Percentiles rank a stretch among this genome's conserved stretches.
phyloP scores from a whole-genome alignment of 2,797 vertebrate genomes.

The Sitta carolinensis region DNA sequence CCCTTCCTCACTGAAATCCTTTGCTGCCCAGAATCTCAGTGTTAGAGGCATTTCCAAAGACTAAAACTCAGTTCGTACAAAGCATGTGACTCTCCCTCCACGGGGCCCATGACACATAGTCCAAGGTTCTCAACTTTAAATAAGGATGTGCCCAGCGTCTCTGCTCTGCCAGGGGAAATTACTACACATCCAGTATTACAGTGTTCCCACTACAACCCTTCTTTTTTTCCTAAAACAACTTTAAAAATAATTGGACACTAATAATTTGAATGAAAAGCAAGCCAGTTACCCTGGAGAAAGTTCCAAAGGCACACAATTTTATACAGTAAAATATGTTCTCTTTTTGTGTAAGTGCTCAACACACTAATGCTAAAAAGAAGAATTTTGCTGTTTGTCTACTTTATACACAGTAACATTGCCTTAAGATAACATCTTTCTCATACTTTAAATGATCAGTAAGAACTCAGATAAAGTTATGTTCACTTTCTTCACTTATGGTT shows the following conservation, averaged over 20 bases:
- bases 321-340: not conserved
- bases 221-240: not conserved
- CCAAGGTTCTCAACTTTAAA: not conserved
- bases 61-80: not conserved
- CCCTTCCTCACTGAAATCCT: not conserved
- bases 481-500: not conserved
- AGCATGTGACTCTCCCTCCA: not conserved
- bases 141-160: not conserved
- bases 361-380: not conserved
- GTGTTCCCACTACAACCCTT: not conserved
- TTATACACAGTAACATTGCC: not conserved
- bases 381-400: not conserved
- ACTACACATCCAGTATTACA: not conserved
- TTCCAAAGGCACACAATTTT: not conserved
- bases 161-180: not conserved
- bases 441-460: not conserved
- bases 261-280: not conserved
- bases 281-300: not conserved
- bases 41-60: not conserved
- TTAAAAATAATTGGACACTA: not conserved
- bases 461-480: not conserved
- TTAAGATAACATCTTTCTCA: not conserved
- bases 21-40: not conserved
- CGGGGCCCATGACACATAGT: fast-evolving
- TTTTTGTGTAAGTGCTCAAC: not conserved